Base-by-base conservation (phyloP, 2,113 vertebrate species). In the Dasyprocta punctata region DNA sequence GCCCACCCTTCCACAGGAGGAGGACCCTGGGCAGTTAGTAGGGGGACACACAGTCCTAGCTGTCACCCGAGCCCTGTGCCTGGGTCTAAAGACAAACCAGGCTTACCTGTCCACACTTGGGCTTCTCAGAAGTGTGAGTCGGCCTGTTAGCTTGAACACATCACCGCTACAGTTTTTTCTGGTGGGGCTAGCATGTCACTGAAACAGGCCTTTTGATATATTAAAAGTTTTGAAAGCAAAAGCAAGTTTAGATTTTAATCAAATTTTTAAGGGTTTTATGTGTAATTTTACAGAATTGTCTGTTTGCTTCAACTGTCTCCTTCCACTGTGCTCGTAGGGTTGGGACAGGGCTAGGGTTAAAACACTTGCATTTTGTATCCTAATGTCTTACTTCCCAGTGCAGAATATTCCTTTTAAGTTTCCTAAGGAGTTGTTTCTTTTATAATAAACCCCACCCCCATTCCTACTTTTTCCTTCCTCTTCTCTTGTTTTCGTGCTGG, bases 131-230 rank as follows among this genome's bases (percentile, higher is more conserved):
- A 93, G 90, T 52, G 54, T 41, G 98, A 98, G 98, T 98, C 98
- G 98, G 97, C 98, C 12, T 96, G 98, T 98, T 98, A 98, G 98
- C 98, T 97, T 97, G 81, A 96, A 88, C 5, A 24, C 0, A 75
- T 98, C 98, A 97, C 0, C 94, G 84, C 89, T 73, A 69, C 85
- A n/a, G 17, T 38, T 38, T 69, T 19, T 69, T 38, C 36, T 7
- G 33, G 65, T 69, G 7, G 16, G 16, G 16, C 65, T 69, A n/a
- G 65, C 36, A 19, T n/a, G 6, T n/a, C 33, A 67, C 65, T 69
- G n/a, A 69, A n/a, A n/a, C 65, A n/a, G 36, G 36, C 33, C 65
- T 69, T 69, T 69, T n/a, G 65, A 20, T 69, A 69, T 17, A 69
- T 69, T 67, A 67, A 67, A 33, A 22, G 17, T 67, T 69, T n/a